Evolutionary conservation across 1,140 invertebrate species (phyloP).

Genomic region (Neoseiulus cucumeris): DNA sequence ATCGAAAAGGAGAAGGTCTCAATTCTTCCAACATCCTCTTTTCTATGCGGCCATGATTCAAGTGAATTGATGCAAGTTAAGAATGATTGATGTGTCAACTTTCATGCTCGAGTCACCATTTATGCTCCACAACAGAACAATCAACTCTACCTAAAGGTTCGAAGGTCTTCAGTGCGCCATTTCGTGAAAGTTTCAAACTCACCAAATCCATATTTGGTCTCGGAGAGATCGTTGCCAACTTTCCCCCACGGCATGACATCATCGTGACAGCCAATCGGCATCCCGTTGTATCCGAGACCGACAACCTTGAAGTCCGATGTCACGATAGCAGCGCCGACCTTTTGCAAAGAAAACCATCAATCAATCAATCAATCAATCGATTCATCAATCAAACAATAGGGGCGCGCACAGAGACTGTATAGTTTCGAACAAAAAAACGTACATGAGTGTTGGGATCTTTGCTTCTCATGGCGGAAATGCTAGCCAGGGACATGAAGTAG

Average conservation of each 20-base stretch:
- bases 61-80: no score
- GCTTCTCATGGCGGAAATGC: conserved; percentile 63
- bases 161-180: no score
- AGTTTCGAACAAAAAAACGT: background rate
- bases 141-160: no score
- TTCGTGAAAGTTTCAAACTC: no score
- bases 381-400: no score
- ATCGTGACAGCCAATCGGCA: conserved; percentile 69
- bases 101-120: no score
- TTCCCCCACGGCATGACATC: conserved; percentile 69
- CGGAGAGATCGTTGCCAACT: conserved; percentile 33
- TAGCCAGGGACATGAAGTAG: conserved; percentile 74
- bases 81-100: no score
- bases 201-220: conserved; percentile 71
- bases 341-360: conserved; percentile 13
- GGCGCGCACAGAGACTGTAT: no score
- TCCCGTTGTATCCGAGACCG: conserved; percentile 86
- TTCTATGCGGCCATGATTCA: no score
- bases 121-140: no score
- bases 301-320: conserved; percentile 72
- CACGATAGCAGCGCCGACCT: conserved; percentile 78
- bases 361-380: background rate
- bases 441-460: conserved; percentile 76
- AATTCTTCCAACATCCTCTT: no score
- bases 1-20: no score